phyloP scores from a whole-genome alignment of 2,888 invertebrate genomes.

The Luperina testacea region DNA sequence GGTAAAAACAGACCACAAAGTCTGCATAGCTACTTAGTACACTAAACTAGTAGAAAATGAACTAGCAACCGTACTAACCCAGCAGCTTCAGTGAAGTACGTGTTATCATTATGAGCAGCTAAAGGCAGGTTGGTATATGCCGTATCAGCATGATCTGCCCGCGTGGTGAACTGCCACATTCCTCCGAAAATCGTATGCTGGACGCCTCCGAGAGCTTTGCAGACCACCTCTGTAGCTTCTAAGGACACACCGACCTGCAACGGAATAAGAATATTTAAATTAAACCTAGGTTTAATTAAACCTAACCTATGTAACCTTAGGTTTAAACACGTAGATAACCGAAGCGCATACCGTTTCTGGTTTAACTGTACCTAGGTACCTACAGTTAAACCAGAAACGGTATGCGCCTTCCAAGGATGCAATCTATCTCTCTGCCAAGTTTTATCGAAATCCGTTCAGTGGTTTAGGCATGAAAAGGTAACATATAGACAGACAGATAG shows the following conservation, averaged over 20 bases:
- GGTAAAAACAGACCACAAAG: not conserved
- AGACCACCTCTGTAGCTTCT: slow-evolving; percentile 88
- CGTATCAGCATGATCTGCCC: slow-evolving; percentile 92
- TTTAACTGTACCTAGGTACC: no score
- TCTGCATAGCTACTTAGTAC: not conserved
- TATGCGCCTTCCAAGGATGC: no score
- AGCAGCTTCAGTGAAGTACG: slow-evolving; percentile 93
- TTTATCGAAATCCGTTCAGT: no score
- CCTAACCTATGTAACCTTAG: no score
- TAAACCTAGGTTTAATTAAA: not conserved
- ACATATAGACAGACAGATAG: no score
- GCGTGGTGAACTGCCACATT: slow-evolving; percentile 92
- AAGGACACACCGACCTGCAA: slow-evolving; percentile 86
- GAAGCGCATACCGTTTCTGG: no score
- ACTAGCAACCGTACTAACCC: slow-evolving; percentile 85
- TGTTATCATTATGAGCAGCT: slow-evolving; percentile 94
- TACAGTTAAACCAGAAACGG: not conserved
- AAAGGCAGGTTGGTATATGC: slow-evolving; percentile 93
- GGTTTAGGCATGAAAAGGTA: no score
- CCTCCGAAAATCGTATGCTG: slow-evolving; percentile 93
- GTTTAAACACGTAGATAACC: no score
- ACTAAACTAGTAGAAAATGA: not conserved
- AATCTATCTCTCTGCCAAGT: no score
- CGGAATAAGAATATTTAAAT: not conserved
- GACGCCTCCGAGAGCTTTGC: slow-evolving; percentile 90